These are phyloP conservation scores for Ecdyonurus torrentis DNA, from an alignment of 2,888 invertebrate genomes.

Conservation along the genomic window DNA sequence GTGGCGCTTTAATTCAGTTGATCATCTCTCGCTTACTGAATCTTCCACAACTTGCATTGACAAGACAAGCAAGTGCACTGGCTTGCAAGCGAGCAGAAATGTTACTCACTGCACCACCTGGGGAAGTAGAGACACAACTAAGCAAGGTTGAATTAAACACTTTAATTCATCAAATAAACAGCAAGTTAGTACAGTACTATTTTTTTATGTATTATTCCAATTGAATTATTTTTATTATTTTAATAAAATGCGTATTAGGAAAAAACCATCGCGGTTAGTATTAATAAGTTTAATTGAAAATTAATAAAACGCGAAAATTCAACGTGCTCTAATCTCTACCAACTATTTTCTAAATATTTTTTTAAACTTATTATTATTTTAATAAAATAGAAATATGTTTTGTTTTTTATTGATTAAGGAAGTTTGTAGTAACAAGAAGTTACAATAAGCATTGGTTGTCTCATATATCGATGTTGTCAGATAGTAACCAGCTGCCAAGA, in stretches of 20 bases:
- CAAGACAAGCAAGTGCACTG: constrained; percentile 51
- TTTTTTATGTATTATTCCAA: constrained; percentile 8
- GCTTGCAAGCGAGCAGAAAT: constrained; percentile 48
- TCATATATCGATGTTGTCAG: too few species aligned
- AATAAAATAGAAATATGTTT: constrained; percentile 41
- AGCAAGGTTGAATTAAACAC: constrained; percentile 49
- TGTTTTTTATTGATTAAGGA: constrained; percentile 13
- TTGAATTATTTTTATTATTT: too few species aligned
- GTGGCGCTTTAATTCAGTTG: constrained; percentile 47
- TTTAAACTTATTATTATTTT: too few species aligned
- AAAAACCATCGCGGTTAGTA: too few species aligned
- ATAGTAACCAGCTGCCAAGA: too few species aligned
- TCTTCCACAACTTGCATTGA: constrained; percentile 46
- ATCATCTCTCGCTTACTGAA: constrained; percentile 42
- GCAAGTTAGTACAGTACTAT: constrained; percentile 17
- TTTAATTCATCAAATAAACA: constrained; percentile 32
- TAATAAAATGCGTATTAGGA: too few species aligned
- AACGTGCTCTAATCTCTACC: too few species aligned
- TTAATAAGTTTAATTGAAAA: too few species aligned
- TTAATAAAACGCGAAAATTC: too few species aligned
- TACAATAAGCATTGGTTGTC: too few species aligned
- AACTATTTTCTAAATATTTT: too few species aligned
- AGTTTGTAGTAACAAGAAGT: constrained; percentile 2
- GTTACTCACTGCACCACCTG: constrained; percentile 41
- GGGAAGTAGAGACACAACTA: constrained; percentile 42